phyloP scores from a whole-genome alignment of 2,113 vertebrate species.

The Chinchilla lanigera region DNA sequence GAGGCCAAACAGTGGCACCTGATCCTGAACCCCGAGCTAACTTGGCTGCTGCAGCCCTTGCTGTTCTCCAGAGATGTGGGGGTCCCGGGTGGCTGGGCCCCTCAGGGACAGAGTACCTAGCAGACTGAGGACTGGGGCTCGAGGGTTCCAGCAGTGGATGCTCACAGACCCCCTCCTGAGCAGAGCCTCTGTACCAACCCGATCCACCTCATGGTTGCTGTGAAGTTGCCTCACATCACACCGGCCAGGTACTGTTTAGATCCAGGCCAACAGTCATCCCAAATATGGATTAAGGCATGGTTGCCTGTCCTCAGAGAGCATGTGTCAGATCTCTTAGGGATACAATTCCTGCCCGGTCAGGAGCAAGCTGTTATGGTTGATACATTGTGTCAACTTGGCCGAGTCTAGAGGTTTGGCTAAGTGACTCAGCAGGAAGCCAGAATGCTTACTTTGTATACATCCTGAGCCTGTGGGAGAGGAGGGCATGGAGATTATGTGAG shows the following conservation, averaged over 20 bases:
- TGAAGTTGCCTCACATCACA: not conserved
- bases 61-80: not conserved
- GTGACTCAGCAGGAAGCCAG: too few species aligned
- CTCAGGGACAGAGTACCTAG: not conserved
- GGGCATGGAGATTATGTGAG: too few species aligned
- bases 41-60: not conserved
- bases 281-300: not conserved
- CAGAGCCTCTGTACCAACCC: not conserved
- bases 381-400: too few species aligned
- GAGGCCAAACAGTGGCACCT: not conserved
- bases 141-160: not conserved
- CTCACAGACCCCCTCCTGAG: not conserved
- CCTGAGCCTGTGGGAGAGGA: too few species aligned
- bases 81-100: not conserved
- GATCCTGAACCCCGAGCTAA: not conserved
- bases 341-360: rapidly evolving
- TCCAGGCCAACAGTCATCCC: not conserved
- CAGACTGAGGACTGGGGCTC: not conserved
- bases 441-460: too few species aligned
- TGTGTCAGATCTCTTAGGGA: not conserved
- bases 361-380: too few species aligned
- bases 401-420: too few species aligned
- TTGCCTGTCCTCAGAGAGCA: not conserved
- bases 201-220: not conserved
- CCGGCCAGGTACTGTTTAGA: not conserved